Conservation (phyloP, 2,797 vertebrate species). For the Acanthurus lineatus region DNA sequence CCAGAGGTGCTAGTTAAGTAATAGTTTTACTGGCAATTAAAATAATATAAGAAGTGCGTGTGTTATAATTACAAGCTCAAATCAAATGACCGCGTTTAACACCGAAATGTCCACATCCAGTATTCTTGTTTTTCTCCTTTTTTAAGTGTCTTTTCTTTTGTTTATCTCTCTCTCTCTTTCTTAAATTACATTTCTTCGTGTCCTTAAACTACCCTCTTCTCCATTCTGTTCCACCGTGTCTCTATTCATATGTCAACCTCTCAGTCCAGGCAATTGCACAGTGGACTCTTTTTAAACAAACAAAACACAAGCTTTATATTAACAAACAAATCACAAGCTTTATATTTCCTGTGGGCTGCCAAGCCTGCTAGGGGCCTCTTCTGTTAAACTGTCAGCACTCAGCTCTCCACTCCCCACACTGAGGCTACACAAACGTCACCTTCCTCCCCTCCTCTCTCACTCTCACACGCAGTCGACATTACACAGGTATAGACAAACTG, state of each 20-base stretch:
- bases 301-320: slow-evolving; percentile 68
- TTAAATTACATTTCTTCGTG: slow-evolving; percentile 19
- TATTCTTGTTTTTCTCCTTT: too few relatives aligned
- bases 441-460: slow-evolving; percentile 35
- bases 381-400: slow-evolving; percentile 81
- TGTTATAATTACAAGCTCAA: background rate
- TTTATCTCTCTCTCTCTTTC: slow-evolving; percentile 3
- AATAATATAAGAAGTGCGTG: background rate
- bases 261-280: slow-evolving; percentile 36
- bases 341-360: slow-evolving; percentile 76
- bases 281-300: slow-evolving; percentile 66
- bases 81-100: background rate
- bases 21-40: background rate
- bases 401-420: slow-evolving; percentile 51
- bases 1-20: background rate
- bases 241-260: slow-evolving; percentile 22
- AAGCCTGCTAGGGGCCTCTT: slow-evolving; percentile 67
- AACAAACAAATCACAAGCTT: slow-evolving; percentile 75
- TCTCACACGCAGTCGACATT: slow-evolving; percentile 26
- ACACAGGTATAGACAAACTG: slow-evolving; percentile 37
- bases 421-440: slow-evolving; percentile 48
- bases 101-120: too few relatives aligned
- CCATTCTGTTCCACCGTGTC: slow-evolving; percentile 9
- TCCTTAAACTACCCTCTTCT: slow-evolving; percentile 44
- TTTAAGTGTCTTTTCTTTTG: background rate